These are phyloP conservation scores for Listronotus bonariensis DNA, from an alignment of 1,140 invertebrate genomes.

Conservation along the genomic window DNA sequence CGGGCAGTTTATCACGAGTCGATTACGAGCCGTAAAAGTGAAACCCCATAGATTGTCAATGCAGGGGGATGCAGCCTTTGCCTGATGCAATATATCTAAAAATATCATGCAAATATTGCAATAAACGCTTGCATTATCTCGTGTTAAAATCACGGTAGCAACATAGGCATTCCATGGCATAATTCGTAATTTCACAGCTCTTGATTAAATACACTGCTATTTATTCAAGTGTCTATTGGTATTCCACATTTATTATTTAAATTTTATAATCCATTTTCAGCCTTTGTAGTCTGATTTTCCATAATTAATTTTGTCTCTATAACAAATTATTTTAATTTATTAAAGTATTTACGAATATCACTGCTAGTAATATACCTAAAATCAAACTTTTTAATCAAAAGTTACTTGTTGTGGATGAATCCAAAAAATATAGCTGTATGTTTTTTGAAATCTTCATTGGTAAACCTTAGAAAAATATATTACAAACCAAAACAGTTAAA, in stretches of 20 bases:
- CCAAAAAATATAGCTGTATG: too few species aligned
- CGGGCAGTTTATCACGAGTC: constrained; percentile 34
- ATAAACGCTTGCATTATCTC: constrained; percentile 39
- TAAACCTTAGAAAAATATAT: too few species aligned
- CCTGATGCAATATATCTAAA: constrained; percentile 31
- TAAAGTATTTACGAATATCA: not conserved
- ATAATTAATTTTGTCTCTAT: constrained; percentile 21
- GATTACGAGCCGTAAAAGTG: constrained; percentile 33
- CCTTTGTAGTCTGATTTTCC: constrained; percentile 30
- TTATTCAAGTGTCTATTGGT: constrained; percentile 35
- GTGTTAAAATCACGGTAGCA: constrained; percentile 39
- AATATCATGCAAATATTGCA: constrained; percentile 41
- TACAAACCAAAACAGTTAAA: too few species aligned
- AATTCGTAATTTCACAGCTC: constrained; percentile 38
- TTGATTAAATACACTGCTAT: constrained; percentile 39
- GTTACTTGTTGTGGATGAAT: too few species aligned
- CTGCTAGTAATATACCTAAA: too few species aligned
- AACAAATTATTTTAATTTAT: not conserved
- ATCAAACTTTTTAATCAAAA: too few species aligned
- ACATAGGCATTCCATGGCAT: constrained; percentile 36
- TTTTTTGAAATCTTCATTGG: too few species aligned
- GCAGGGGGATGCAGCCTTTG: constrained; percentile 29
- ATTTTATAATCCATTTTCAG: constrained; percentile 29
- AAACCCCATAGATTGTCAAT: constrained; percentile 28
- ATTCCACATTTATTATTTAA: constrained; percentile 37